Base-by-base conservation (phyloP, 1,140 invertebrate genomes). In the Dinoponera quadriceps region DNA sequence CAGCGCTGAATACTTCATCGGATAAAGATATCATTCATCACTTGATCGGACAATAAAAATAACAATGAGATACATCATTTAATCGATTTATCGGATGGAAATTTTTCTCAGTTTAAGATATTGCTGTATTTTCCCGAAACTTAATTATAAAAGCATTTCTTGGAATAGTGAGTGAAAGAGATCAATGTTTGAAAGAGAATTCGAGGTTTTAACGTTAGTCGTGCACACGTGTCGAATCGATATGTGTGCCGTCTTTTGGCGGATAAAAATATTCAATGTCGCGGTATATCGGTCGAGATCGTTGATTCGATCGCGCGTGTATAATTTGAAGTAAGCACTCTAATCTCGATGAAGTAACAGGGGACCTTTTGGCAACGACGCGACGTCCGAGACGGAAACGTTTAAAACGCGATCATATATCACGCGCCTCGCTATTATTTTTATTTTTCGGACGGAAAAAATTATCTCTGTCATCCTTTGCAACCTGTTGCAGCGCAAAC, bases 401-500 rank as follows among this genome's bases (percentile, higher is more conserved):
- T 80, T 80, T 80, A 80, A 77, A 80, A 71, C 38, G 55, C 51
- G 63, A 71, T 80, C 75, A 71, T 80, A 80, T 80, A 80, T 80
- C 75, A 80, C 75, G 63, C 60, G 63, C 60, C 60, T 55, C 59
- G 54, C 29, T 78, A 57, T 73, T 73, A 73, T 82, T 82, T 82
- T 82, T 82, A 82, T 82, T 83, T 66, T 75, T 83, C 63, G 51
- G 74, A 33, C 38, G 51, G 62, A 65, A 65, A 83, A 77, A 78
- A 78, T 83, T 75, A 77, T 83, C 72, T 66, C 74, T 78, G 62
- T 65, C 51, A 83, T 57, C 82, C 49, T 82, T 75, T 80, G 73
- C 83, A 72, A 84, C 83, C 83, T 84, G 88, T 84, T 68, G 85
- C 81, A 86, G 86, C 86, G 86, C 87, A 89, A 88, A 85, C 75